Evolutionary conservation across 2,113 vertebrate genomes (phyloP).

Genomic region (Uropsilus gracilis): DNA sequence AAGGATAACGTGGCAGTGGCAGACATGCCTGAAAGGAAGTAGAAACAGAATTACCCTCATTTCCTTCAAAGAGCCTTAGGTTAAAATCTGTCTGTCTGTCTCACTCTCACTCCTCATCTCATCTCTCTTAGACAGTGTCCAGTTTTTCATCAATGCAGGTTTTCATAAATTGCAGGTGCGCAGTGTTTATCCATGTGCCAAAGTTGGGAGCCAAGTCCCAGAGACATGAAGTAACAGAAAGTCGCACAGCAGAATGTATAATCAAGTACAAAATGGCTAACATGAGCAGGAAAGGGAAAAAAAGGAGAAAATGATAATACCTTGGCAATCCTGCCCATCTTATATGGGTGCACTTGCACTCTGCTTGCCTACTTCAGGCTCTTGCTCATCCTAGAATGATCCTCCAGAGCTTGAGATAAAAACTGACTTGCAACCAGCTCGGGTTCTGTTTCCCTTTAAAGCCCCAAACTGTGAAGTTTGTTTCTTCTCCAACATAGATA

Average conservation of each 20-base stretch:
- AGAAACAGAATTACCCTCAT: background rate
- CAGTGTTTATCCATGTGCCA: background rate
- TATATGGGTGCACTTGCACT: fast-evolving
- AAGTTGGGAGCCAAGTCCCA: background rate
- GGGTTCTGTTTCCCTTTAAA: background rate
- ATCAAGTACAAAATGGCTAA: background rate
- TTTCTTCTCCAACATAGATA: background rate
- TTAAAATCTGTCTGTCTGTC: background rate
- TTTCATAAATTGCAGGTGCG: background rate
- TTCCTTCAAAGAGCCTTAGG: background rate
- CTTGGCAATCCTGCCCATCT: too few species aligned
- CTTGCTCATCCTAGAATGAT: background rate
- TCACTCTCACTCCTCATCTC: background rate
- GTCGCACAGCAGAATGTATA: background rate
- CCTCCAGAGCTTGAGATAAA: background rate
- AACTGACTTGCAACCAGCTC: background rate
- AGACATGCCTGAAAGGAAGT: background rate
- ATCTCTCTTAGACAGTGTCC: background rate
- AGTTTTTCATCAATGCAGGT: background rate
- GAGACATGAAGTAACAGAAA: background rate
- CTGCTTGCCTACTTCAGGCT: background rate
- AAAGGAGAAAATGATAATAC: background rate
- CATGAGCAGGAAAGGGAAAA: background rate
- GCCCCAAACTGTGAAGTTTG: background rate
- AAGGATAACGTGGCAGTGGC: background rate